Base-by-base conservation (phyloP, 2,113 vertebrate genomes). In the Spermophilus dauricus region DNA sequence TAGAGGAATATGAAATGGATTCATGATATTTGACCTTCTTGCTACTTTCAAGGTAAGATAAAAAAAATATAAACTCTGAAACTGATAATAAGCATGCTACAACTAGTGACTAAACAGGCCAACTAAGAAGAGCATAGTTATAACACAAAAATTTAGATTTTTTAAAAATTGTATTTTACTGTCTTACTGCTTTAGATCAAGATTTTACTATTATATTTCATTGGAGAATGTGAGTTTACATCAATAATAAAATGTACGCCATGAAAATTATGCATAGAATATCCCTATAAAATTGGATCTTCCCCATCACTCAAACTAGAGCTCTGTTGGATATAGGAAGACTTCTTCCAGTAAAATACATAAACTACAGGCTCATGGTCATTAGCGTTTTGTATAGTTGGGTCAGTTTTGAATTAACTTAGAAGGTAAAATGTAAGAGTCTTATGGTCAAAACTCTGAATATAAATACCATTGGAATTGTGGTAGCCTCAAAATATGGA, bases 1-100 rank as follows among this genome's bases (percentile, higher is more conserved):
- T 69, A 86, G 76, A 32, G 95, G 65, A 95, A 86, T 94, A 95
- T 97, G 97, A 98, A 97, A 97, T 93, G 97, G 45, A 97, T 89
- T 98, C 84, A 86, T 87, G 97, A 94, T 93, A 78, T 58, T 53
- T 97, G 96, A 98, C 97, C 97, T 98, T 97, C 98, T 26, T 61
- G 58, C 81, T 94, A 89, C 63, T 98, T 92, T 98, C 96, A 98
- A 98, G 76, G 95, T 94, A 97, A 98, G 96, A 93, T 67, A 32
- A 32, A 53, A 39, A 39, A 70, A 72, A 26, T 51, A 51, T 51
- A 85, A 37, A 4, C 3, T 45, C 73, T 97, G 78, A 98, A 98
- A 98, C 97, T 98, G 91, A 95, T 93, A 98, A 86, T 2, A 91
- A 97, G 97, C n/a, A 78, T 97, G 93, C 97, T 98, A 94, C 30